Evolutionary conservation across 2,888 invertebrate genomes (phyloP).

Genomic region (Limnephilus marmoratus): DNA sequence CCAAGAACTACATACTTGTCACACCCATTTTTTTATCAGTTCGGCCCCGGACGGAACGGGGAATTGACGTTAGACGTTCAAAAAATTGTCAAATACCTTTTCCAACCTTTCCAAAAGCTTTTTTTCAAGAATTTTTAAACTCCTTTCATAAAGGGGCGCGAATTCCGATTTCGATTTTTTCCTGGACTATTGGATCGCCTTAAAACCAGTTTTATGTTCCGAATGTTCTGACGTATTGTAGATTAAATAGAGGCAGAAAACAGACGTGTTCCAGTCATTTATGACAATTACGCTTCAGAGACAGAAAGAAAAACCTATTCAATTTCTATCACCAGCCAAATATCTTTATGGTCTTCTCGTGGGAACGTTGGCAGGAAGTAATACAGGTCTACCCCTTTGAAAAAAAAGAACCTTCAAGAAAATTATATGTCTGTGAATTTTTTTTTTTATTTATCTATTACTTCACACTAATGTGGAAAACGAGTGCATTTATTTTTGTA

Average conservation of each 20-base stretch:
- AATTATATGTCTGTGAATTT: not conserved
- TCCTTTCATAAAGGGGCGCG: no score
- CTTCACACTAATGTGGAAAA: not conserved
- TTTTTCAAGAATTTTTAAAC: no score
- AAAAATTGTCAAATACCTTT: no score
- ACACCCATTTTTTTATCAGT: no score
- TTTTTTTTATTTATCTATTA: not conserved
- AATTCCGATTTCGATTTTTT: no score
- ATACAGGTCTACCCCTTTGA: not conserved
- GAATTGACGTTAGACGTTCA: no score
- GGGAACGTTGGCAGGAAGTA: slow-evolving; percentile 20
- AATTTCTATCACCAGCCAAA: slow-evolving; percentile 60
- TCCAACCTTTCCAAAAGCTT: no score
- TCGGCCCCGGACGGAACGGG: no score
- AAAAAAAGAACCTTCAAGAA: not conserved
- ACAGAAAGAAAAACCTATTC: slow-evolving; percentile 54
- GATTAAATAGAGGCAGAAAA: not conserved
- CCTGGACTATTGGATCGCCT: no score
- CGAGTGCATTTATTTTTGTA: not conserved
- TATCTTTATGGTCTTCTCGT: slow-evolving; percentile 52
- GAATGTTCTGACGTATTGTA: not conserved
- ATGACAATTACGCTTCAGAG: slow-evolving; percentile 31
- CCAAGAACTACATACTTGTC: no score
- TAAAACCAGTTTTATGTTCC: no score
- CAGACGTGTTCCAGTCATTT: not conserved